phyloP scores from a whole-genome alignment of 35 echinoderm and acorn worm species.

The Amphiura filiformis region DNA sequence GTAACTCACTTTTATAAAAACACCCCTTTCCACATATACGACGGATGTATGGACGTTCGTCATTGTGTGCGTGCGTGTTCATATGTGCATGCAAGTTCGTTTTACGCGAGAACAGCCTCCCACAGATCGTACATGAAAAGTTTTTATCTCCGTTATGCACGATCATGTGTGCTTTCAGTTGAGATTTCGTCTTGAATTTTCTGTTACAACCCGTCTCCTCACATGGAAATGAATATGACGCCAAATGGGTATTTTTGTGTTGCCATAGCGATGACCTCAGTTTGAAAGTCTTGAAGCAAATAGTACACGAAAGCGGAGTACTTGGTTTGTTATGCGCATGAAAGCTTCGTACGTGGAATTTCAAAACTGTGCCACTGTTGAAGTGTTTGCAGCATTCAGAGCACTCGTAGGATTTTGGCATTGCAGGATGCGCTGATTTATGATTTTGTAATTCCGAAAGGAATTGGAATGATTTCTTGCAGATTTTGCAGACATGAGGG shows the following conservation, averaged over 20 bases:
- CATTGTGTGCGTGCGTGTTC: background rate
- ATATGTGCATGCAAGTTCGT: background rate
- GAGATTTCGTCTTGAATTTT: background rate
- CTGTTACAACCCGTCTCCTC: background rate
- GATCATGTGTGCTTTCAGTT: background rate
- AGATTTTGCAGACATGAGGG: background rate
- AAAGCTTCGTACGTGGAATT: background rate
- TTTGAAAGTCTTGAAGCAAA: background rate
- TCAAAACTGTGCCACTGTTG: background rate
- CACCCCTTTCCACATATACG: background rate
- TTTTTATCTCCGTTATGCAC: background rate
- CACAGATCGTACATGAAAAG: background rate
- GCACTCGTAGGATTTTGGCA: background rate
- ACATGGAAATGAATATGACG: background rate
- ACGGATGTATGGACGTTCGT: background rate
- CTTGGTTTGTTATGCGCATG: background rate
- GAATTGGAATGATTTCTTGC: background rate
- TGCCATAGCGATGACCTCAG: background rate
- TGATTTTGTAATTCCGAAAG: background rate
- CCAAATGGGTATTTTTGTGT: background rate
- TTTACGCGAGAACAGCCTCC: background rate
- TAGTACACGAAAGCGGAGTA: background rate
- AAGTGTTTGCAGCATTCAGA: background rate
- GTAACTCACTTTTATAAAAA: background rate
- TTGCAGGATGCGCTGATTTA: background rate